A percentile compares a stretch with the other conserved stretches of the same genome.
Conservation (phyloP, 2,797 vertebrate species). For the Poeciliopsis paucimaculata region DNA sequence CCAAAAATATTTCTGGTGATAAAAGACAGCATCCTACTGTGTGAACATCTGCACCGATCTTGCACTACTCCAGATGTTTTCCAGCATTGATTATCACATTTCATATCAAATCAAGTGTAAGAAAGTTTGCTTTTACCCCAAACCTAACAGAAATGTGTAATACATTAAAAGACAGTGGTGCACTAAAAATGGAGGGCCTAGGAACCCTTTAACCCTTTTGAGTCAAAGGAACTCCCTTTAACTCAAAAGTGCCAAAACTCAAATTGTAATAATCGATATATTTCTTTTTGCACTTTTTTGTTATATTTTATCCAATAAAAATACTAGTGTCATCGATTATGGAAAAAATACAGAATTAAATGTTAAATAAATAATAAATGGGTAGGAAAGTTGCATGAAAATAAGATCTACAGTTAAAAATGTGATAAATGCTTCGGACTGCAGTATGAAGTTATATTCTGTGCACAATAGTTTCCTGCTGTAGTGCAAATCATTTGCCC, state of each 20-base stretch:
- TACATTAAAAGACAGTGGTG: not conserved
- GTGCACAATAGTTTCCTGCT: not conserved
- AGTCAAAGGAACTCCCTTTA: too few relatives aligned
- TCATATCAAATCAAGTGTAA: not conserved
- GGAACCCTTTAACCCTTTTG: too few relatives aligned
- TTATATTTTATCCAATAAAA: too few relatives aligned
- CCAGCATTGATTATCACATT: not conserved
- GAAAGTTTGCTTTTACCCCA: not conserved
- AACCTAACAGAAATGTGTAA: not conserved
- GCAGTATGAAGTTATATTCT: not conserved
- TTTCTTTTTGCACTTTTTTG: too few relatives aligned
- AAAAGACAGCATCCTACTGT: not conserved
- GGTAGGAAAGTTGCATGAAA: not conserved
- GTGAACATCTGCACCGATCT: not conserved
- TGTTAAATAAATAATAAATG: not conserved
- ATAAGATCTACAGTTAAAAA: not conserved
- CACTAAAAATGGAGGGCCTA: too few relatives aligned
- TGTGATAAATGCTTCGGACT: not conserved
- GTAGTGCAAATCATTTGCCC: not conserved
- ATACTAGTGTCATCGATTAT: too few relatives aligned
- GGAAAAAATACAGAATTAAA: too few relatives aligned
- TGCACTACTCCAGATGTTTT: not conserved
- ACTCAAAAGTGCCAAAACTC: too few relatives aligned
- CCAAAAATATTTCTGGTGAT: not conserved
- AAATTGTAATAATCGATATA: too few relatives aligned